Evolutionary conservation across 2,113 vertebrate species (phyloP).

Genomic region (Tragelaphus scriptus): DNA sequence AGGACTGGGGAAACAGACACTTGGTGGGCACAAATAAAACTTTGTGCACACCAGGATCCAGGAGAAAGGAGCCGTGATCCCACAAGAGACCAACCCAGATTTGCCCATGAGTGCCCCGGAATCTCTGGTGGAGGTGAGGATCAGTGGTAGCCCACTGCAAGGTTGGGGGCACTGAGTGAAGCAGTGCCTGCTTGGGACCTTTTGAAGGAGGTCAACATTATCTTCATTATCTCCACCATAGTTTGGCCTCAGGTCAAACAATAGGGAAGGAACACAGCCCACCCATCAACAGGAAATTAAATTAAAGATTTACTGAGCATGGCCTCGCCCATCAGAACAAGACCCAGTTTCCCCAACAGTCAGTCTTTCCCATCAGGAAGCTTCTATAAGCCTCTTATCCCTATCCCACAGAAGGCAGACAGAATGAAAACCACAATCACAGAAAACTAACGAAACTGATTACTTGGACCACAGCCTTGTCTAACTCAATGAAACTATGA

Average conservation of each 20-base stretch:
- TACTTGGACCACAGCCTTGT: neutral
- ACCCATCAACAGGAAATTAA: neutral
- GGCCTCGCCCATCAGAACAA: neutral
- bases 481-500: neutral
- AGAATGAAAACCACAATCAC: neutral
- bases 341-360: neutral
- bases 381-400: neutral
- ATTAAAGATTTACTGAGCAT: neutral
- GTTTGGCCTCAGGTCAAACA: neutral
- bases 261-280: neutral
- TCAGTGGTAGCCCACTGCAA: neutral
- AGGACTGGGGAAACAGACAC: neutral
- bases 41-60: neutral
- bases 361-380: neutral
- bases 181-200: neutral
- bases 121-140: neutral
- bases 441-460: neutral
- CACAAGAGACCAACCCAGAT: neutral
- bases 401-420: neutral
- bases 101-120: neutral
- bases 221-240: neutral
- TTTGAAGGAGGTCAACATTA: neutral
- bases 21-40: neutral
- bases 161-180: neutral
- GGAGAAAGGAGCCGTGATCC: neutral